These are phyloP conservation scores for Oxygymnocypris stewartii DNA, from an alignment of 2,113 vertebrate genomes.

Conservation along the genomic window DNA sequence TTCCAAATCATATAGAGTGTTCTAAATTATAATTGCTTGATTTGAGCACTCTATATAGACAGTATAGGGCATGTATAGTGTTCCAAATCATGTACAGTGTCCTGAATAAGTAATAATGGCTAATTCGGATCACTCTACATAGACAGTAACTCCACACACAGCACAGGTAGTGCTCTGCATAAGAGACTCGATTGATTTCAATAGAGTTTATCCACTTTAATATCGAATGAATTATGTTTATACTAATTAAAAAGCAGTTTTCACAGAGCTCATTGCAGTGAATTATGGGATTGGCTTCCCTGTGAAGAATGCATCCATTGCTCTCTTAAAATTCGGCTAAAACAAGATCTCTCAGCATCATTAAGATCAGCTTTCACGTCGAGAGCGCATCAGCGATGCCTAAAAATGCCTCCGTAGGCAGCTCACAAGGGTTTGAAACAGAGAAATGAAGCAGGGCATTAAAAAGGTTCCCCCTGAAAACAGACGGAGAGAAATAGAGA, in stretches of 20 bases:
- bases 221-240: neutral
- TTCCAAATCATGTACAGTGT: neutral
- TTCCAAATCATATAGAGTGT: too few relatives aligned
- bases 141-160: neutral
- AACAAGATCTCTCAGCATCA: neutral
- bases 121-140: neutral
- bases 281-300: neutral
- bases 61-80: too few relatives aligned
- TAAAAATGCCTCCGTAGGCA: slow-evolving; percentile 2
- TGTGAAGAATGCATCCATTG: neutral
- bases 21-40: too few relatives aligned
- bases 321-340: neutral
- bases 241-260: neutral
- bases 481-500: neutral
- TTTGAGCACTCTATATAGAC: too few relatives aligned
- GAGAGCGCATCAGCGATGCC: neutral
- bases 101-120: neutral
- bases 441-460: neutral
- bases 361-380: neutral
- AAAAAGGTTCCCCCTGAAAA: neutral
- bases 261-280: neutral
- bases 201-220: neutral
- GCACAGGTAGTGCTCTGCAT: neutral
- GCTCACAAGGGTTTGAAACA: neutral
- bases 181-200: neutral